Percentiles rank a stretch among this genome's conserved stretches.
Conservation (phyloP, 2,888 invertebrate species). For the Stenchaetothrips biformis region DNA sequence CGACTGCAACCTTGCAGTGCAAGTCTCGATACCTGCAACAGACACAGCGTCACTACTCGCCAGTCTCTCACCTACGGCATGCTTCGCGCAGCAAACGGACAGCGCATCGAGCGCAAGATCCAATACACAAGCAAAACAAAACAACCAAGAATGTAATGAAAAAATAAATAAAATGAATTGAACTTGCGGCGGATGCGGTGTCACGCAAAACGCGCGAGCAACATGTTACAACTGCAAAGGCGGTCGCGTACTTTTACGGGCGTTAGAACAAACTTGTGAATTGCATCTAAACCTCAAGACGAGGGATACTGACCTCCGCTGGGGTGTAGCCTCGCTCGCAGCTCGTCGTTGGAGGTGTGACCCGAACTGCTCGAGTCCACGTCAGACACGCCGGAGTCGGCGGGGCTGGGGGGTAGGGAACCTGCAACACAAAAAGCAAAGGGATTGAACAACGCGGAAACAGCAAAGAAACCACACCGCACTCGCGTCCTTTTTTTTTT, state of each 20-base stretch:
- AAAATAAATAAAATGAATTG: too few relatives aligned
- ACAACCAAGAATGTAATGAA: too few relatives aligned
- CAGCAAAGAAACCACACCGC: constrained; percentile 44
- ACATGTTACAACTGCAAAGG: too few relatives aligned
- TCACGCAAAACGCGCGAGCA: too few relatives aligned
- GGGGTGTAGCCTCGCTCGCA: constrained; percentile 81
- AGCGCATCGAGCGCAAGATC: too few relatives aligned
- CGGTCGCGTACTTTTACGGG: neutral
- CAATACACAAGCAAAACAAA: too few relatives aligned
- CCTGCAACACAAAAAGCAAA: constrained; percentile 54
- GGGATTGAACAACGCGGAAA: constrained; percentile 33
- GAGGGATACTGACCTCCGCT: constrained; percentile 43
- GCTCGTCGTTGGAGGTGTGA: constrained; percentile 66
- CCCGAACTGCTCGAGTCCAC: constrained; percentile 81
- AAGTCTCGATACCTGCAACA: neutral
- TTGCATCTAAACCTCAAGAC: neutral
- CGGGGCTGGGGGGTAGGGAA: constrained; percentile 93
- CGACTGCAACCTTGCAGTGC: too few relatives aligned
- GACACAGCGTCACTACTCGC: neutral
- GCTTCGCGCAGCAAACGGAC: too few relatives aligned
- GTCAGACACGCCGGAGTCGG: constrained; percentile 95
- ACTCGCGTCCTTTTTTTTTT: neutral
- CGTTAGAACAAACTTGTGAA: neutral
- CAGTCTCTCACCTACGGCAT: neutral
- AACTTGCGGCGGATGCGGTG: too few relatives aligned